Conservation (phyloP, 2,113 vertebrate genomes). For the Gasterosteus aculeatus region DNA sequence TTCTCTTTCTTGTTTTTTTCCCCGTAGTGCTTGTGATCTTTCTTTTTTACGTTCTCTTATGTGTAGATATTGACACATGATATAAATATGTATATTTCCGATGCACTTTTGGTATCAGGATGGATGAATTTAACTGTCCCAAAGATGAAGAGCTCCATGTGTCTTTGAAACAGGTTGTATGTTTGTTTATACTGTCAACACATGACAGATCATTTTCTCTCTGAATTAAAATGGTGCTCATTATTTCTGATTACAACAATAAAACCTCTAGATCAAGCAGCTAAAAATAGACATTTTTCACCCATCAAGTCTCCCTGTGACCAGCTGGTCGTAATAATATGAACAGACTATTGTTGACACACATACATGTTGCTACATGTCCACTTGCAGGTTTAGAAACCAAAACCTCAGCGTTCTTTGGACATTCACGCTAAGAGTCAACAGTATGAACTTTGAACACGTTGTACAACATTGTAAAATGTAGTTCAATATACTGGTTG, state of each 20-base stretch:
- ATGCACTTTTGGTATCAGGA: not conserved
- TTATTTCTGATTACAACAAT: slow-evolving; percentile 12
- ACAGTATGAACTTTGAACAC: too few species aligned
- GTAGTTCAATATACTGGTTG: not conserved
- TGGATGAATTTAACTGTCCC: not conserved
- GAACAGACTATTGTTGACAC: slow-evolving; percentile 8
- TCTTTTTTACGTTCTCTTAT: not conserved
- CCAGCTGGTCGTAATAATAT: not conserved
- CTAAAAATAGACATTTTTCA: slow-evolving; percentile 12
- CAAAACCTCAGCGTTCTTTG: not conserved
- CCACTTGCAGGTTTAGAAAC: not conserved
- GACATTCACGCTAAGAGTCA: not conserved
- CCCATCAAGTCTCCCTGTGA: not conserved
- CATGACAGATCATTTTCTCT: slow-evolving; percentile 10
- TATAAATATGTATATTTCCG: not conserved
- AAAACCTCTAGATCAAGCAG: not conserved
- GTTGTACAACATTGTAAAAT: too few species aligned
- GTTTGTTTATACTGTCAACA: slow-evolving; percentile 14
- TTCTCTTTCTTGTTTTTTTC: not conserved
- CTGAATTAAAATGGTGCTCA: not conserved
- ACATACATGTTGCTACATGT: not conserved
- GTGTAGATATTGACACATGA: not conserved
- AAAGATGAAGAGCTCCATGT: not conserved
- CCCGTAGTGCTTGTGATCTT: not conserved
- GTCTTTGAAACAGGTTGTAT: not conserved